These are phyloP conservation scores for Drosophila pruinosa DNA, from an alignment of 1,140 invertebrate genomes.

Conservation along the genomic window DNA sequence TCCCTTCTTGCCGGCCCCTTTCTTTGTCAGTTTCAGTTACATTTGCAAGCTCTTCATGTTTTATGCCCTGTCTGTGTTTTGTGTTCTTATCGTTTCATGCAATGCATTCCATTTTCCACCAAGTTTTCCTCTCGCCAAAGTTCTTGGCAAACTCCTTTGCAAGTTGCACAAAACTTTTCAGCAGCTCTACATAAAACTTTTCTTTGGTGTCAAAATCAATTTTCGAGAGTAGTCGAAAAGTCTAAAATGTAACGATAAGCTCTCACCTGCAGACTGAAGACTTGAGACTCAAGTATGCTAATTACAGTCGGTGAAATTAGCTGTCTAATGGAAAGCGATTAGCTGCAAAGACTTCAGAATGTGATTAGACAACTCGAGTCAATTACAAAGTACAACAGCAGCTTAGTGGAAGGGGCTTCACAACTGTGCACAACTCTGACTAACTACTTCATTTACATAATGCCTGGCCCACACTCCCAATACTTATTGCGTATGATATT, in stretches of 20 bases:
- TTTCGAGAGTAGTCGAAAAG: constrained; percentile 32
- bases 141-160: no score
- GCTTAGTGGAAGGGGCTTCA: constrained; percentile 14
- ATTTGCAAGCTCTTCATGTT: constrained; percentile 53
- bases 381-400: no score
- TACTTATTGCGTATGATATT: not conserved
- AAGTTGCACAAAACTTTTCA: constrained; percentile 39
- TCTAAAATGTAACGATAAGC: constrained; percentile 18
- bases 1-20: not conserved
- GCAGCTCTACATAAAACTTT: constrained; percentile 36
- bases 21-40: constrained; percentile 5
- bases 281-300: constrained; percentile 46
- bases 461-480: not conserved
- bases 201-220: constrained; percentile 75
- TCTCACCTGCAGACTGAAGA: constrained; percentile 7
- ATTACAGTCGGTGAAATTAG: constrained; percentile 46
- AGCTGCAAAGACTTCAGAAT: constrained; percentile 34
- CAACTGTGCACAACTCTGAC: not conserved
- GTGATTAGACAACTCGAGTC: constrained; percentile 24
- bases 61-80: constrained; percentile 57
- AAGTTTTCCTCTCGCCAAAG: not conserved
- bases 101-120: constrained; percentile 51
- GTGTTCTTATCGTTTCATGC: no score
- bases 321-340: constrained; percentile 66
- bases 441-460: constrained; percentile 40